Conservation (phyloP, 1,140 invertebrate species). For the Frieseomelitta varia region DNA sequence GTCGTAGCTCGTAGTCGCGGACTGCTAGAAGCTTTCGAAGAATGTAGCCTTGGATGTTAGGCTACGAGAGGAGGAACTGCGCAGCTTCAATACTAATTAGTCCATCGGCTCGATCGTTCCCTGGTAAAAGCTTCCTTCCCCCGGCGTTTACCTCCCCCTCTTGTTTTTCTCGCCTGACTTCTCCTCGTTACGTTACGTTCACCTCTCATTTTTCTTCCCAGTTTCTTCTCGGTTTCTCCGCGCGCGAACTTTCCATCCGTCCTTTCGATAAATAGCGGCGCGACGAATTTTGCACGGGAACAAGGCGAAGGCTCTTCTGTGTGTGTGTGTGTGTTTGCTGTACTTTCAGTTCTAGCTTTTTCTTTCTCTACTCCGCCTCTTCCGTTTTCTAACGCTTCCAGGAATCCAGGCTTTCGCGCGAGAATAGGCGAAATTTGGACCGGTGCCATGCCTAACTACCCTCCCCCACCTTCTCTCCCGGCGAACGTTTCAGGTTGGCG, state of each 20-base stretch:
- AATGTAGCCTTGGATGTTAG: conserved; percentile 12
- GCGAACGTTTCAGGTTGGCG: conserved; percentile 28
- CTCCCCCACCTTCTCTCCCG: not conserved
- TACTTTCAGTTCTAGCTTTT: not conserved
- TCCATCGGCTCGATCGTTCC: conserved; percentile 56
- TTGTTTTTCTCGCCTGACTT: not conserved
- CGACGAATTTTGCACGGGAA: conserved; percentile 9
- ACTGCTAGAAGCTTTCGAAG: conserved; percentile 3
- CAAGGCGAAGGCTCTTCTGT: not conserved
- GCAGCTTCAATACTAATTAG: conserved; percentile 70
- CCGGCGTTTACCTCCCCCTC: not conserved
- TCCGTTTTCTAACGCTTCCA: conserved; percentile 3
- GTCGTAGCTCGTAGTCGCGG: conserved; percentile 60
- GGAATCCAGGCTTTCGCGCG: conserved; percentile 4
- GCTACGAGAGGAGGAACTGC: conserved; percentile 31
- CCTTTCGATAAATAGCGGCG: not conserved
- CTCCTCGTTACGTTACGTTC: not conserved
- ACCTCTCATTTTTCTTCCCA: conserved; percentile 6
- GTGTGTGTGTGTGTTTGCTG: not conserved
- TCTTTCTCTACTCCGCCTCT: not conserved
- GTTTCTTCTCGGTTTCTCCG: no score
- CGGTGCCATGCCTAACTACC: conserved; percentile 60
- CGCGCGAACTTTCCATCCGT: no score
- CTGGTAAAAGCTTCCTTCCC: conserved; percentile 10
- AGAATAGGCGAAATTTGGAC: conserved; percentile 57